Evolutionary conservation across 1,140 invertebrate genomes (phyloP), one percentile per base, ranked within the genome.

Genomic region (Drosophila eugracilis): DNA sequence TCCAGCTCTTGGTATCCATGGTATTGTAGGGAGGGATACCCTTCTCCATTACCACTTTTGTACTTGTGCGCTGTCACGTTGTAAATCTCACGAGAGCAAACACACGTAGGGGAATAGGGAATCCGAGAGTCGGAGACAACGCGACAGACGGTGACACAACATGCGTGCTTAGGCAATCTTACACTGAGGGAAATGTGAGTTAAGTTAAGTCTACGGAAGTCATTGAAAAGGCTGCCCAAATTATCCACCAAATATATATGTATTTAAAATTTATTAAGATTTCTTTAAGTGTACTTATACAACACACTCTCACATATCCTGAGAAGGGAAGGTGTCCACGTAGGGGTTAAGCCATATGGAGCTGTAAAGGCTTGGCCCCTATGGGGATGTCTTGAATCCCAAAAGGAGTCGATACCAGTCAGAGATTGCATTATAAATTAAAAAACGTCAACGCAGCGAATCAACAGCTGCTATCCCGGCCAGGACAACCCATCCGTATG

Each of bases 51-150:
- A 28, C 63, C 52, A 45, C 48, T 62, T 58, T 44, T 57, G 58
- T 67, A 58, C 75, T 78, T 86, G 83, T 81, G 83, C 83, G 78
- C 70, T 72, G 83, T 88, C 83, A 86, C 83, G 83, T 86, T 86
- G 83, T 88, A 83, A 86, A 86, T 86, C 83, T 86, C 83, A 55
- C 58, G 83, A 88, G 81, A 72, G 78, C 70, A 77, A 88, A 81
- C 83, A 71, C 47, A 62, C 60, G 60, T 41, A n/a, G 60, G 22
- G 60, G 47, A 63, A 47, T 32, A 10, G 55, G 30, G 41, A 62
- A 62, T 37, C 41, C 57, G 10, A 24, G 60, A 32, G 34, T 42
- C 22, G 44, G 57, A 62, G 53, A 71, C 55, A 75, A 59, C 24
- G 32, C 67, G 62, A 77, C 81, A 86, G 72, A 73, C 72, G 53